A percentile compares a stretch with the other conserved stretches of the same genome.
Evolutionary conservation across 1,140 invertebrate species (phyloP).

Genomic region (Trichoplusia ni): DNA sequence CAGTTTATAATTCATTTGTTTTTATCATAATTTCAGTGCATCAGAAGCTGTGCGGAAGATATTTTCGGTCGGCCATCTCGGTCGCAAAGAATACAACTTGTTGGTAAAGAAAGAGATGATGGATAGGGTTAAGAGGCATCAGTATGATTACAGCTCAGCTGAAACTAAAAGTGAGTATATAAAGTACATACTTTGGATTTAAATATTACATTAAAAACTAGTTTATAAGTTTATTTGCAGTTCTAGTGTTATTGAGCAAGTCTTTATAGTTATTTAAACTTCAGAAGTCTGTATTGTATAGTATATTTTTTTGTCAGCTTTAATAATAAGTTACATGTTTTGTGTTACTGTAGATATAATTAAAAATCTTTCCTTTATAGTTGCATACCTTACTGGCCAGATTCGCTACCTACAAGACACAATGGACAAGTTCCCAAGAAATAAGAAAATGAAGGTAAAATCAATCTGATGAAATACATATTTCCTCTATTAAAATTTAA

Average conservation of each 20-base stretch:
- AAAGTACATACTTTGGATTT: too few relatives aligned
- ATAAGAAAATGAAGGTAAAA: slow-evolving; percentile 80
- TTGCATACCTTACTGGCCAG: slow-evolving; percentile 81
- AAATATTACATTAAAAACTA: too few relatives aligned
- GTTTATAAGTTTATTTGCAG: too few relatives aligned
- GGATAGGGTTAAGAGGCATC: slow-evolving; percentile 82
- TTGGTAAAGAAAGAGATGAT: slow-evolving; percentile 75
- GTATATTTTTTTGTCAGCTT: neutral
- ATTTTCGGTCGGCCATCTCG: slow-evolving; percentile 84
- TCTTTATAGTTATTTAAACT: too few relatives aligned
- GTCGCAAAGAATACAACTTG: slow-evolving; percentile 70
- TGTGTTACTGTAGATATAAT: neutral
- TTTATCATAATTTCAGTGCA: slow-evolving; percentile 73
- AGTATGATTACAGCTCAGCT: slow-evolving; percentile 81
- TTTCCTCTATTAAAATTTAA: neutral
- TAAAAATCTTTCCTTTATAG: slow-evolving; percentile 62
- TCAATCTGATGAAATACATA: neutral
- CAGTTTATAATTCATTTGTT: neutral
- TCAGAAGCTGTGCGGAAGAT: slow-evolving; percentile 84
- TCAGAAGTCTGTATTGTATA: too few relatives aligned
- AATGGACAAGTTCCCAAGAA: slow-evolving; percentile 78
- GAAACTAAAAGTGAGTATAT: slow-evolving; percentile 82
- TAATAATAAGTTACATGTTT: neutral
- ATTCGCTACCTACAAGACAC: slow-evolving; percentile 83
- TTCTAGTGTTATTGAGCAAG: too few relatives aligned